Conservation (phyloP, 92 coral and sea anemone species). For the Meandrina meandrites region DNA sequence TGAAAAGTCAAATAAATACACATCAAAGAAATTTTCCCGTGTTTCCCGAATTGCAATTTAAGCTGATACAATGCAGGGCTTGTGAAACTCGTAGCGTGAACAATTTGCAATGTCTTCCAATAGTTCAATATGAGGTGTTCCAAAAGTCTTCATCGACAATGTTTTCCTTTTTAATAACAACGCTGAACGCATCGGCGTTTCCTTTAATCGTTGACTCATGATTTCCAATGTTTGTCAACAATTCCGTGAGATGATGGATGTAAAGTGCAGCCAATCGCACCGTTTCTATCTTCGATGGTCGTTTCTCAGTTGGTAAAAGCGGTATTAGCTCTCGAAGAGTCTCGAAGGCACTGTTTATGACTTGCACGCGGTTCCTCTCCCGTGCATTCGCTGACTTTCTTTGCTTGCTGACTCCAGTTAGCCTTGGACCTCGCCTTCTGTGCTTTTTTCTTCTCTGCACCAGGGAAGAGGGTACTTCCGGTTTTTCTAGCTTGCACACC, state of each 20-base stretch:
- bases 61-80: background rate
- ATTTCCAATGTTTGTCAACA: conserved; percentile 44
- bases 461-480: background rate
- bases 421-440: conserved; percentile 49
- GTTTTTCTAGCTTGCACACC: conserved; percentile 10
- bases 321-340: conserved; percentile 61
- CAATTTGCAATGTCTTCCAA: background rate
- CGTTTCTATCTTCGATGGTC: conserved; percentile 74
- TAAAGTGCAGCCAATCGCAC: conserved; percentile 63
- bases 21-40: background rate
- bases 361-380: conserved; percentile 64
- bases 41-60: background rate
- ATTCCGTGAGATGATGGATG: conserved; percentile 65
- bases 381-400: conserved; percentile 75
- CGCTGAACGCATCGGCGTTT: background rate
- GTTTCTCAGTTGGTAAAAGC: conserved; percentile 62
- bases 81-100: background rate
- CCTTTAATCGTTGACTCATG: conserved; percentile 5
- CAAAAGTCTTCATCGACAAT: background rate
- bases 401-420: conserved; percentile 76
- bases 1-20: background rate
- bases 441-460: conserved; percentile 12
- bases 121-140: background rate
- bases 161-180: background rate
- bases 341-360: conserved; percentile 68